Conservation (phyloP, 2,888 invertebrate genomes). For the Lamellibrachia satsuma region DNA sequence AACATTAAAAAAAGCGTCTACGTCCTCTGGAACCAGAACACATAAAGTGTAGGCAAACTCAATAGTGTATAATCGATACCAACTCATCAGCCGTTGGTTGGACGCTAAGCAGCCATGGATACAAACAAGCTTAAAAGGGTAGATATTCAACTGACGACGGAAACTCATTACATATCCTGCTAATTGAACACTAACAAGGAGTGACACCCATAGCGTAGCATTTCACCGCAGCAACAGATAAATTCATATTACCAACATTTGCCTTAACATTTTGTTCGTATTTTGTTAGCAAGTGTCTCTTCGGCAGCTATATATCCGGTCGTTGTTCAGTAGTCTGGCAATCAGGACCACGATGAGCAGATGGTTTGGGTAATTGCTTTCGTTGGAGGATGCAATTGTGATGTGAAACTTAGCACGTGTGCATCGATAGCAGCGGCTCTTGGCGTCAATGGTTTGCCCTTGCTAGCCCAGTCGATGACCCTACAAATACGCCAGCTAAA, state of each 20-base stretch:
- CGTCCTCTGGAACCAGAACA: too few relatives aligned
- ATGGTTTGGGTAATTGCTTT: slow-evolving; percentile 17
- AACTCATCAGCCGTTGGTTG: neutral
- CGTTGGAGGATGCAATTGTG: neutral
- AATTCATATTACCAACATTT: neutral
- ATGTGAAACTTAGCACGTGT: neutral
- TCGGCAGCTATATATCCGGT: neutral
- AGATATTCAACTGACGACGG: neutral
- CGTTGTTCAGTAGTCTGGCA: neutral
- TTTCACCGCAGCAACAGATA: neutral
- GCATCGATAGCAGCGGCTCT: neutral
- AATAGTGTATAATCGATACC: too few relatives aligned
- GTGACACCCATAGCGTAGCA: neutral
- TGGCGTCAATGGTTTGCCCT: neutral
- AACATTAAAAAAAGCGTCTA: too few relatives aligned
- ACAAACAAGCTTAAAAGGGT: neutral
- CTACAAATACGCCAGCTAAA: neutral
- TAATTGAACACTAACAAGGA: neutral
- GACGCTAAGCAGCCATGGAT: neutral
- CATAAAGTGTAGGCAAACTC: too few relatives aligned
- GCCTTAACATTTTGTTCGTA: neutral
- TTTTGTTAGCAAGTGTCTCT: neutral
- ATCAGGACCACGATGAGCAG: neutral
- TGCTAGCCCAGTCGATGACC: neutral
- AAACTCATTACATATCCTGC: neutral